Conservation (phyloP, 2,113 vertebrate species). For the Eudyptes chrysolophus region DNA sequence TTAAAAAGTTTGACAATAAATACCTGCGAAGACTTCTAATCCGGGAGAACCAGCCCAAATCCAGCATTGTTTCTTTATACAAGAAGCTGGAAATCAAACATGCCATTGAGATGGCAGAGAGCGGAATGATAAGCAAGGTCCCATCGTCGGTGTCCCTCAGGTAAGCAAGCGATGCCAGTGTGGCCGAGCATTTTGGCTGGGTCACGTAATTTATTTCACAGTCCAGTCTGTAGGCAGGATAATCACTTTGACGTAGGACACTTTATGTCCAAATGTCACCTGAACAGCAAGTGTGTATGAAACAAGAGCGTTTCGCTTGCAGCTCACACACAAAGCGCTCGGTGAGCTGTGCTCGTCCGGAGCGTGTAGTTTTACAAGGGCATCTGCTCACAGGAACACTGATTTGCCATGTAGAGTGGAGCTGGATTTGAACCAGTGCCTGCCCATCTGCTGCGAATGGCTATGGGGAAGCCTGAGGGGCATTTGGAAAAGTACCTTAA, state of each 20-base stretch:
- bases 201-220: not conserved
- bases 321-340: not conserved
- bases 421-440: not conserved
- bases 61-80: constrained; percentile 92
- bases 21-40: constrained; percentile 89
- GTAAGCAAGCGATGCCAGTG: constrained; percentile 67
- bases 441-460: not conserved
- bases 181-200: not conserved
- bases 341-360: not conserved
- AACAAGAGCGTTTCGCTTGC: not conserved
- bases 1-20: constrained; percentile 92
- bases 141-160: constrained; percentile 73
- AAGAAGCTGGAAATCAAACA: constrained; percentile 96
- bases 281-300: not conserved
- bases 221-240: not conserved
- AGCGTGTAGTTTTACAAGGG: not conserved
- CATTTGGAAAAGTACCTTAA: not conserved
- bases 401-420: accelerated
- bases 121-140: constrained; percentile 77
- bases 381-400: not conserved
- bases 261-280: not conserved
- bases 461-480: not conserved
- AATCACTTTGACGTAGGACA: not conserved
- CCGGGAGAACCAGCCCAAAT: constrained; percentile 85
- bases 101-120: constrained; percentile 91